phyloP scores from a whole-genome alignment of 2,797 vertebrate genomes.

The Chrosomus eos region DNA sequence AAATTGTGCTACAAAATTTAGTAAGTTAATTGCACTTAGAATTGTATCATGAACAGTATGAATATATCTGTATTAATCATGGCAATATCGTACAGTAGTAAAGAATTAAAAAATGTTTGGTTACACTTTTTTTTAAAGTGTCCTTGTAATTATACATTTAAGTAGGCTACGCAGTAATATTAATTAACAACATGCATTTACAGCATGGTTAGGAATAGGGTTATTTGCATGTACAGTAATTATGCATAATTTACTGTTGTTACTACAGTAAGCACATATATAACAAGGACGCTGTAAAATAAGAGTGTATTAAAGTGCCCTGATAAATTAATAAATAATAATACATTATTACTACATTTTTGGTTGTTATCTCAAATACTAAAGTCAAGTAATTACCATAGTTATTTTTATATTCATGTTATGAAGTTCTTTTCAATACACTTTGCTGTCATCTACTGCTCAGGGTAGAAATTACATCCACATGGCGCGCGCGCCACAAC shows the following conservation, averaged over 20 bases:
- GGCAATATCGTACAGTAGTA: background rate
- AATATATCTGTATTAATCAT: background rate
- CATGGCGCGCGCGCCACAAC: background rate
- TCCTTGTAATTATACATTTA: background rate
- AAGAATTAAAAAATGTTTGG: background rate
- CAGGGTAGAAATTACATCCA: constrained; percentile 36
- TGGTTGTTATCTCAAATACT: background rate
- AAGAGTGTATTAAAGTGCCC: background rate
- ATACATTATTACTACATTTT: background rate
- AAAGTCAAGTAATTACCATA: background rate
- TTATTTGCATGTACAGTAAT: background rate
- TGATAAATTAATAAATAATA: background rate
- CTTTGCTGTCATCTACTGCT: constrained; percentile 61
- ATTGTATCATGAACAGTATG: background rate
- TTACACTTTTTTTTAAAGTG: background rate
- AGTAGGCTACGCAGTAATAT: background rate
- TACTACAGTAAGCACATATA: background rate
- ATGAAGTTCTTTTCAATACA: background rate
- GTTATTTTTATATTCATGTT: background rate
- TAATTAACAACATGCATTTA: background rate
- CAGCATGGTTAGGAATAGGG: background rate
- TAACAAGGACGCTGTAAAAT: background rate
- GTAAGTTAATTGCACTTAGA: background rate
- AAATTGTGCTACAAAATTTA: background rate
- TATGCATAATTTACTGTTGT: background rate